Conservation (phyloP, 2,888 invertebrate species). For the Apamea anceps region DNA sequence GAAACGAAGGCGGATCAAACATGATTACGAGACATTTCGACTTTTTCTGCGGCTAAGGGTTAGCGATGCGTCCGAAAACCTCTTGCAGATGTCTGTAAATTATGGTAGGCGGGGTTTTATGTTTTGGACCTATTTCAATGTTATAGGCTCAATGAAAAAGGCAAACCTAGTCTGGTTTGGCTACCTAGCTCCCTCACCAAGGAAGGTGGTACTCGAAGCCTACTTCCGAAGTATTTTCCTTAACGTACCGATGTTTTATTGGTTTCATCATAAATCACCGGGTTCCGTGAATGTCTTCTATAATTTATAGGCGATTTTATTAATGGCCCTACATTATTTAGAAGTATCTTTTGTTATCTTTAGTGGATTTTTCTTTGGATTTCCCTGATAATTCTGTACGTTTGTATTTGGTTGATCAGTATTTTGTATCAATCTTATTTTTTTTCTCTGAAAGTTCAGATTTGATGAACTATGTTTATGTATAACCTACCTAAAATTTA, state of each 20-base stretch:
- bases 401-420: background rate
- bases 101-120: background rate
- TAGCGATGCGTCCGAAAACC: no score
- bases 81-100: background rate
- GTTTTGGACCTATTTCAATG: background rate
- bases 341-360: constrained; percentile 33
- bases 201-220: background rate
- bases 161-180: background rate
- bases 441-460: background rate
- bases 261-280: constrained; percentile 59
- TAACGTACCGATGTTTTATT: constrained; percentile 48
- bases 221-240: constrained; percentile 44
- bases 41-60: background rate
- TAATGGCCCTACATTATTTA: constrained; percentile 45
- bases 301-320: constrained; percentile 59
- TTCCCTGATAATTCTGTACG: background rate
- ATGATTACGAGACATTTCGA: background rate
- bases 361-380: background rate
- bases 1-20: background rate
- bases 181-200: background rate
- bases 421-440: background rate
- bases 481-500: background rate
- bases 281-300: constrained; percentile 37
- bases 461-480: background rate
- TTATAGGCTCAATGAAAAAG: background rate